Percentiles rank a stretch among this genome's conserved stretches.
These are phyloP conservation scores for Sarcophaga caerulescens DNA, from an alignment of 2,888 invertebrate genomes.

Conservation along the genomic window DNA sequence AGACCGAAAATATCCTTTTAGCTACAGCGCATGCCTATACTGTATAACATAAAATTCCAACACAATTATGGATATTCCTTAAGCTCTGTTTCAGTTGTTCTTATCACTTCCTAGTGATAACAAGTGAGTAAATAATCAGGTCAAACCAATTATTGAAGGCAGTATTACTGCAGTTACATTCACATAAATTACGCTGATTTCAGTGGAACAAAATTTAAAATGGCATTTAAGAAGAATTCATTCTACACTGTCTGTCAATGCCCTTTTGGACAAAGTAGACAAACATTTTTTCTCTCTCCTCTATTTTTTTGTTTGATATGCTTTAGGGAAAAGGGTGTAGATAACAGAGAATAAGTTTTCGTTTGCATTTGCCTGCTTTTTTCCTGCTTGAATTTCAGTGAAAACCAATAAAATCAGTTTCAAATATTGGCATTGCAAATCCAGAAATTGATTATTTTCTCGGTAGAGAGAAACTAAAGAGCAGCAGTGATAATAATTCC, in stretches of 20 bases:
- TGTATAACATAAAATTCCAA: conserved; percentile 39
- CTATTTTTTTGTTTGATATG: not conserved
- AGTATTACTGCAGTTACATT: not conserved
- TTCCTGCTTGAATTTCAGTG: not conserved
- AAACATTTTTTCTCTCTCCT: not conserved
- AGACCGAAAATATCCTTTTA: not conserved
- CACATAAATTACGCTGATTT: conserved; percentile 33
- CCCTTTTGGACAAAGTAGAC: conserved; percentile 33
- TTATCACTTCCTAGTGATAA: conserved; percentile 35
- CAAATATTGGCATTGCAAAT: not conserved
- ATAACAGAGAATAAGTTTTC: conserved; percentile 8
- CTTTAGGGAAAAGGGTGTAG: conserved; percentile 1
- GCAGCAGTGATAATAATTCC: not conserved
- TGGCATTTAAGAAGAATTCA: conserved; percentile 1
- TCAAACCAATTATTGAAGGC: not conserved
- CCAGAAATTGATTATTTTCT: not conserved
- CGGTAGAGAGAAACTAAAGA: not conserved
- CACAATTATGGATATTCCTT: conserved; percentile 10
- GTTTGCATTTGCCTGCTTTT: no score
- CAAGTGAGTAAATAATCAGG: conserved; percentile 25
- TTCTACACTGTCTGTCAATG: conserved; percentile 53
- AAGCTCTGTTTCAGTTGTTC: conserved; percentile 35
- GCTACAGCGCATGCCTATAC: conserved; percentile 33
- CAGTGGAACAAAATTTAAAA: not conserved
- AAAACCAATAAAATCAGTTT: conserved; percentile 22